A percentile compares a stretch with the other conserved stretches of the same genome.
phyloP scores from a whole-genome alignment of 2,888 invertebrate genomes.

The Amblyteles armatorius region DNA sequence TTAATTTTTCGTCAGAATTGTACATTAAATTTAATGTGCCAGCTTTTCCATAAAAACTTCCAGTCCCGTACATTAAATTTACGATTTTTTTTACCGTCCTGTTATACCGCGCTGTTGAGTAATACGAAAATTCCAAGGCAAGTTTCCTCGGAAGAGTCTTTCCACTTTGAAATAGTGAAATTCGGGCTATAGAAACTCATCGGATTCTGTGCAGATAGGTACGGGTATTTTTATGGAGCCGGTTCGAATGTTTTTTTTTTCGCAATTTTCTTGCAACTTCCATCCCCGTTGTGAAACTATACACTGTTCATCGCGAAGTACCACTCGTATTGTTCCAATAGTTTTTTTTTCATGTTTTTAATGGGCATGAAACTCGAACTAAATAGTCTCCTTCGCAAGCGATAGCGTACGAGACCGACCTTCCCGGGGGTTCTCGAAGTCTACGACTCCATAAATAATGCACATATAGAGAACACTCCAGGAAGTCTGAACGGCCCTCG shows the following conservation, averaged over 20 bases:
- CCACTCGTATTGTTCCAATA: background rate
- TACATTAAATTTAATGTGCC: no score
- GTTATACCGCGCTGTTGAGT: background rate
- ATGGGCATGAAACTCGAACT: background rate
- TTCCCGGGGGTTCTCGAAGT: background rate
- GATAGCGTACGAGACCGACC: background rate
- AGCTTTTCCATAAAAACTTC: no score
- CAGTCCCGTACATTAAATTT: no score
- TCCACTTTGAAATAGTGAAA: background rate
- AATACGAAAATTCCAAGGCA: background rate
- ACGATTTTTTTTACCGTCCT: no score
- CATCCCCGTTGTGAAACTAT: background rate
- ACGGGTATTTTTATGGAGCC: background rate
- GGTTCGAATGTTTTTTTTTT: background rate
- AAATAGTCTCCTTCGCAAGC: background rate
- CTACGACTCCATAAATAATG: constrained; percentile 1
- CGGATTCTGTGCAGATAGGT: background rate
- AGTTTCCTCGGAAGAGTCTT: background rate
- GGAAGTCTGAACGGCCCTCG: background rate
- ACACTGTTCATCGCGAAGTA: background rate
- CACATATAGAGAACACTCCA: background rate
- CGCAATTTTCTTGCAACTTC: background rate
- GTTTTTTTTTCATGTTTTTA: background rate
- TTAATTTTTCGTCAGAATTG: no score
- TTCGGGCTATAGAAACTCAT: background rate